Evolutionary conservation across 1,140 invertebrate species (phyloP).

Genomic region (Sinonovacula constricta): DNA sequence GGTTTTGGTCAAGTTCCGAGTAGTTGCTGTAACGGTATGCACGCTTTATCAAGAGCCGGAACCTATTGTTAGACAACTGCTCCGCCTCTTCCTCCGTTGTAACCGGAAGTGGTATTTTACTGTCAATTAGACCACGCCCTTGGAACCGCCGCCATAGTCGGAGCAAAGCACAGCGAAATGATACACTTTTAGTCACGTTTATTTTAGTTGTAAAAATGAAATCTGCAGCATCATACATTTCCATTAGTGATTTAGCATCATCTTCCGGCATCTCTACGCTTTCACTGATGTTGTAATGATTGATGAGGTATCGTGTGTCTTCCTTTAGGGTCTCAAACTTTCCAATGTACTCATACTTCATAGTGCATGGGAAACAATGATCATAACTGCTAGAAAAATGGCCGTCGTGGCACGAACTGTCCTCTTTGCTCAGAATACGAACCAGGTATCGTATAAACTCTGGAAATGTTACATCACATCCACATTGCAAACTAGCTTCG

Average conservation of each 20-base stretch:
- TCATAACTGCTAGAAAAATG: slow-evolving; percentile 32
- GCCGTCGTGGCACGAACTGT: slow-evolving; percentile 17
- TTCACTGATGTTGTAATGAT: background rate
- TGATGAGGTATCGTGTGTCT: slow-evolving; percentile 3
- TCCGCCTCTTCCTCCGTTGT: no score
- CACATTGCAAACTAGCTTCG: background rate
- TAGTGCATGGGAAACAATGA: slow-evolving; percentile 22
- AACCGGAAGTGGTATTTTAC: no score
- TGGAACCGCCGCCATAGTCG: slow-evolving; percentile 29
- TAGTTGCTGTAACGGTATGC: no score
- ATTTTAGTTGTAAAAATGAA: slow-evolving; percentile 6
- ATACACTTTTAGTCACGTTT: slow-evolving; percentile 2
- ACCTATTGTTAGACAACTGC: no score
- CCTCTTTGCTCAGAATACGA: background rate
- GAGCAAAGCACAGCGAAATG: slow-evolving; percentile 29
- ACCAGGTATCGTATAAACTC: slow-evolving; percentile 17
- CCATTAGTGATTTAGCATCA: slow-evolving; percentile 10
- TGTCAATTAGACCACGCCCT: no score
- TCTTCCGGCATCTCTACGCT: slow-evolving; percentile 6
- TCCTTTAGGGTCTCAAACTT: slow-evolving; percentile 43
- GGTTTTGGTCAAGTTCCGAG: no score
- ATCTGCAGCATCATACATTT: slow-evolving; percentile 7
- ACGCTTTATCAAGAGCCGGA: no score
- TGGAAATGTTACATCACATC: slow-evolving; percentile 13
- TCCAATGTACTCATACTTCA: slow-evolving; percentile 9